phyloP scores from a whole-genome alignment of 1,140 invertebrate species.

The Andricus grossulariae region DNA sequence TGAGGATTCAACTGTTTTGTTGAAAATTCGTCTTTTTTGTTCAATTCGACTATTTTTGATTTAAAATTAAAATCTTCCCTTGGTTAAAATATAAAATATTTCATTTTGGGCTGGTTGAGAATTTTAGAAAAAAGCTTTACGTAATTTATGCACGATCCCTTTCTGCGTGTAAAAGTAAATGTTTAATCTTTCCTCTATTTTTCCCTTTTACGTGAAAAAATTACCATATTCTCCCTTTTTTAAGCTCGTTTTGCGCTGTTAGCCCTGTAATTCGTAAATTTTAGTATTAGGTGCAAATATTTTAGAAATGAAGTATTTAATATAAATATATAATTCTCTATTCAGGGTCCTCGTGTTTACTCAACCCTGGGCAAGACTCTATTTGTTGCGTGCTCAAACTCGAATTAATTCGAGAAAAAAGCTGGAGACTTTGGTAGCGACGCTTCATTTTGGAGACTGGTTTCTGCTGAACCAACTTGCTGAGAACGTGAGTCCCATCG shows the following conservation, averaged over 20 bases:
- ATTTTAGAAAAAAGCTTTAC: no score
- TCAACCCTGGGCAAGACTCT: constrained; percentile 73
- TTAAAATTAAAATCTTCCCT: no score
- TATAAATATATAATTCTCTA: constrained; percentile 38
- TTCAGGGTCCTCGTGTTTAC: constrained; percentile 73
- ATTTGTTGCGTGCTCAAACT: constrained; percentile 77
- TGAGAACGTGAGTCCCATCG: constrained; percentile 68
- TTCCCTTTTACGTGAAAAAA: no score
- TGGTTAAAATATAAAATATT: no score
- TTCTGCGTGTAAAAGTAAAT: no score
- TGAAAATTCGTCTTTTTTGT: no score
- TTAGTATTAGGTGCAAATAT: neutral
- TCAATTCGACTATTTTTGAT: no score
- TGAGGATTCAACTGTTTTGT: no score
- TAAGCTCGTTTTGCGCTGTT: neutral
- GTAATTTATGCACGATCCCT: no score
- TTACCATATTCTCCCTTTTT: no score
- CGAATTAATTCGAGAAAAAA: constrained; percentile 58
- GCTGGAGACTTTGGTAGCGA: constrained; percentile 52
- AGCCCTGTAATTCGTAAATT: neutral
- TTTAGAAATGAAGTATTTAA: neutral
- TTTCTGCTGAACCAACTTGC: constrained; percentile 69
- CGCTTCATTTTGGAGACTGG: constrained; percentile 71
- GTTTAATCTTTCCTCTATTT: no score
- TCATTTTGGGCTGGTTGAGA: no score